Conservation (phyloP, 2,113 vertebrate species). For the Coturnix japonica region DNA sequence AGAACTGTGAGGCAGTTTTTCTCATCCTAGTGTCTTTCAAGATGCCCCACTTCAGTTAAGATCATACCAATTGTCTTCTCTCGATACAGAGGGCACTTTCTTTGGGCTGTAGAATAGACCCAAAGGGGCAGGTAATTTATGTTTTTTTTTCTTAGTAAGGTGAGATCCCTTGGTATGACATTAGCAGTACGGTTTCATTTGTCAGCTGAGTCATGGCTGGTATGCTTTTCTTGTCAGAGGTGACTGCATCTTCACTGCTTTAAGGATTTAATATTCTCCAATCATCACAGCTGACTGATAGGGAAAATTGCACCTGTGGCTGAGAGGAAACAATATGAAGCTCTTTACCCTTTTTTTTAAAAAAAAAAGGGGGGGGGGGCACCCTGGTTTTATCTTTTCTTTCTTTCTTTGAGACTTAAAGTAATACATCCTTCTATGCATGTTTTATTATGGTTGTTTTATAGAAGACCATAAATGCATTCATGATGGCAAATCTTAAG, state of each 20-base stretch:
- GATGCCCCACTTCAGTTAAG: not conserved
- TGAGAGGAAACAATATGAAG: not conserved
- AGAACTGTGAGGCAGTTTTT: not conserved
- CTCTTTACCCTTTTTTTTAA: not conserved
- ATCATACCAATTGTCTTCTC: not conserved
- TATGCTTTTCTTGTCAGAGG: not conserved
- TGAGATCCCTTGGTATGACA: not conserved
- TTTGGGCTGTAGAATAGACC: not conserved
- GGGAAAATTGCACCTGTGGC: not conserved
- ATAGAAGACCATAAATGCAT: not conserved
- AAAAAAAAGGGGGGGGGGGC: not conserved
- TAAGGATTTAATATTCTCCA: not conserved
- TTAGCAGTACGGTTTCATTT: not conserved
- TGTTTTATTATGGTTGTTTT: not conserved
- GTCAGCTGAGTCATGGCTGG: not conserved
- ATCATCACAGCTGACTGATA: not conserved
- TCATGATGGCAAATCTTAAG: not conserved
- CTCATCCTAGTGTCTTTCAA: not conserved
- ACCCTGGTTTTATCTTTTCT: not conserved
- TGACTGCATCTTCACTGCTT: not conserved
- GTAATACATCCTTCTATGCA: not conserved
- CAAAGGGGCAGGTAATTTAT: not conserved
- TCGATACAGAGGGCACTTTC: not conserved
- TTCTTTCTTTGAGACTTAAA: not conserved
- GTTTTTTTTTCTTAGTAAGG: not conserved